phyloP scores from a whole-genome alignment of 2,113 vertebrate genomes.

The Anser brachyrhynchus region DNA sequence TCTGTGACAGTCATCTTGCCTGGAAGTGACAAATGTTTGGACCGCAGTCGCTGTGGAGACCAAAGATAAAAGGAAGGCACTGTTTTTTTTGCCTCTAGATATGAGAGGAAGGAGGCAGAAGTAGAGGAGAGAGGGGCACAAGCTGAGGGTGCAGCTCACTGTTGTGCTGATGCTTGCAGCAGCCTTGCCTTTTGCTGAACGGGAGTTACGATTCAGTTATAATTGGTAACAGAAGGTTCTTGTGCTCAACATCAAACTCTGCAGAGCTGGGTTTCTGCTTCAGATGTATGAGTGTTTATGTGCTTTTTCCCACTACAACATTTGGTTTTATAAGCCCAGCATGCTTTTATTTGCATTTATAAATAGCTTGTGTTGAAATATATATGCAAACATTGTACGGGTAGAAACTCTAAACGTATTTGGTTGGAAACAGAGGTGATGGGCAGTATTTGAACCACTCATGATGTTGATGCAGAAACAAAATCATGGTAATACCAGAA shows the following conservation, averaged over 20 bases:
- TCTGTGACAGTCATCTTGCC: neutral
- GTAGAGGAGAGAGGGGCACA: neutral
- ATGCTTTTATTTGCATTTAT: neutral
- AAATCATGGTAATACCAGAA: neutral
- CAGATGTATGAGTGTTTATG: neutral
- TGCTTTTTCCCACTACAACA: neutral
- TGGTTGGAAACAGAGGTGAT: neutral
- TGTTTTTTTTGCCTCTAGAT: neutral
- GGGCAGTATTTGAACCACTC: neutral
- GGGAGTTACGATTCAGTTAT: neutral
- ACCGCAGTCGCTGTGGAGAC: neutral
- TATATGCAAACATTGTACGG: neutral
- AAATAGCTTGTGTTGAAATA: constrained; percentile 4
- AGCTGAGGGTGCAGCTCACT: neutral
- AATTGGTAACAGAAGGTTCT: neutral
- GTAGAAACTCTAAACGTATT: neutral
- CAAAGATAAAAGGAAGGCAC: neutral
- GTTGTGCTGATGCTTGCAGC: neutral
- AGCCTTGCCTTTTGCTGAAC: neutral
- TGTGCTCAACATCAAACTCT: neutral
- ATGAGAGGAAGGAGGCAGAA: neutral
- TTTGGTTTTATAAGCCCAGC: neutral
- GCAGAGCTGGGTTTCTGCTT: neutral
- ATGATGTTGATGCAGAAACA: neutral
- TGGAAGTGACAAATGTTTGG: constrained; percentile 11